Base-by-base conservation (phyloP, 2,888 invertebrate species). In the Catotricha subobsoleta region DNA sequence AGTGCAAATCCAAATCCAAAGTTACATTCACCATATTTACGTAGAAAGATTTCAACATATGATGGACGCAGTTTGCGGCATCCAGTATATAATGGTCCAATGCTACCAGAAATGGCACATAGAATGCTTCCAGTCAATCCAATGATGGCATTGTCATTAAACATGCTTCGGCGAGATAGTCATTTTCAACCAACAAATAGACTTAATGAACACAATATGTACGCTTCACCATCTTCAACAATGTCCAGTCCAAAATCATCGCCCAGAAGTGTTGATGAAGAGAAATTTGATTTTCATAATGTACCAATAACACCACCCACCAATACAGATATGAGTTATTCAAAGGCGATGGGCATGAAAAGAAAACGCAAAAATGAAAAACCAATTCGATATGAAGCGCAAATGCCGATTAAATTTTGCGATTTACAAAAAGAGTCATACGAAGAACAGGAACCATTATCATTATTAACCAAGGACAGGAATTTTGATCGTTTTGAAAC, bases 1-100 rank as follows among this genome's bases (percentile, higher is more conserved):
- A 90, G 88, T 64, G 92, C 92, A 40, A 95, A 95, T 62, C 92
- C 94, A 2, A 95, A 95, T 62, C 94, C 94, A 0, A 95, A 94
- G 64, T 65, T 95, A 40, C 94, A 95, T 64, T 90, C 91, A 50
- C 90, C 92, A n/a, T 90, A 91, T 59, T 72, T 90, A 49, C 71
- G 91, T 41, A 72, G 91, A 48, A 91, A 92, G 66, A 87, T 90
- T 48, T 87, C 87, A 10, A 88, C 88, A 6, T 88, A 90, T 57
- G 88, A 90, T 59, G 88, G 88, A n/a, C 69, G 90, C 40, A 83
- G 84, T 77, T 84, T 65, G 74, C 87, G 39, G 5, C 20, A 35
- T 28, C 19, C 35, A 29, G 10, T 27, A 7, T 41, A 34, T 20
- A 35, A 41, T 41, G 41, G 35, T 13, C 41, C 41, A 20, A 41